phyloP scores from a whole-genome alignment of 2,113 vertebrate species.

The Choloepus hoffmanni region DNA sequence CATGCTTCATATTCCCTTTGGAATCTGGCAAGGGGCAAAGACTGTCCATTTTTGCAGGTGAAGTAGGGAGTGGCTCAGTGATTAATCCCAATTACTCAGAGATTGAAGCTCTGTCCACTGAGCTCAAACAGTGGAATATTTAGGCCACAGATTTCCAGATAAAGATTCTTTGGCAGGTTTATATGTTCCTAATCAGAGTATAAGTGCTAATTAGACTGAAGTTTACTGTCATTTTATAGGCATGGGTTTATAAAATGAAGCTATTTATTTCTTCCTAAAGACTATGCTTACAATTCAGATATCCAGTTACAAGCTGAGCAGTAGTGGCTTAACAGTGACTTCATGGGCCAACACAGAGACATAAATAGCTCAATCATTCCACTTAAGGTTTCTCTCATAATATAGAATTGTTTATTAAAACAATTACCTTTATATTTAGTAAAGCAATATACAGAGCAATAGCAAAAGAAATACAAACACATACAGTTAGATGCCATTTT shows the following conservation, averaged over 20 bases:
- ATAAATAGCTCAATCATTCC: neutral
- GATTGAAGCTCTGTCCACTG: neutral
- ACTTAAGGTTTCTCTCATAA: neutral
- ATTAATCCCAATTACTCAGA: neutral
- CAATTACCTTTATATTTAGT: neutral
- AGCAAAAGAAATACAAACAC: slow-evolving; percentile 39
- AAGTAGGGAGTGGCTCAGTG: neutral
- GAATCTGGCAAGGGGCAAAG: neutral
- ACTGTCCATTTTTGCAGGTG: neutral
- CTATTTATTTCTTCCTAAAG: slow-evolving; percentile 53
- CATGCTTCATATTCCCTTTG: slow-evolving; percentile 7
- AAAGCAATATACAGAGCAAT: neutral
- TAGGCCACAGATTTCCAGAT: slow-evolving; percentile 16
- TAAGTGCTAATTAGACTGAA: slow-evolving; percentile 16
- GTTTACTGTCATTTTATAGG: slow-evolving; percentile 64
- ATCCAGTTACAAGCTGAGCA: neutral
- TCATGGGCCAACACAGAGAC: neutral
- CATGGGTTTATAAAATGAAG: slow-evolving; percentile 35
- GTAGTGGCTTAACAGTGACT: neutral
- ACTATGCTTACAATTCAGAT: slow-evolving; percentile 3
- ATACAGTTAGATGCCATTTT: neutral
- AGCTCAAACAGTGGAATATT: neutral
- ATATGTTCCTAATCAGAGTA: neutral
- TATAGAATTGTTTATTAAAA: slow-evolving; percentile 3
- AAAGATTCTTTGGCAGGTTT: slow-evolving; percentile 44